These are phyloP conservation scores for Polypedilum vanderplanki DNA, from an alignment of 1,140 invertebrate species.

Conservation along the genomic window DNA sequence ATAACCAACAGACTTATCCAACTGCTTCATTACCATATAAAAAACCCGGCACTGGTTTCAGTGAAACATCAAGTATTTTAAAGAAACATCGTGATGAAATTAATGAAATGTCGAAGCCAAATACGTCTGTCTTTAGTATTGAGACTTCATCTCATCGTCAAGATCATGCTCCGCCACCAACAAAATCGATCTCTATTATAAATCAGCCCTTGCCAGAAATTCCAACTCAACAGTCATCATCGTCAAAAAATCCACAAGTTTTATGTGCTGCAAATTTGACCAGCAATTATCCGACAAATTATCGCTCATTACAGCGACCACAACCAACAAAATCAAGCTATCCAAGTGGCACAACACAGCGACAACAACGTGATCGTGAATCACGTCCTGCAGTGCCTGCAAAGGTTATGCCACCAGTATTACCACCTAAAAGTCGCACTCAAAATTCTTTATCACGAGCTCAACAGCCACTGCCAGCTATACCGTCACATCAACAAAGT, in stretches of 20 bases:
- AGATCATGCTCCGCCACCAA: not conserved
- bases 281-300: conserved; percentile 37
- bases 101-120: conserved; percentile 32
- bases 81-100: conserved; percentile 20
- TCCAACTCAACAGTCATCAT: conserved; percentile 39
- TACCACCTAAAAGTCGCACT: conserved; percentile 43
- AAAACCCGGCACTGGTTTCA: not conserved
- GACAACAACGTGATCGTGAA: conserved; percentile 31
- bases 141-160: conserved; percentile 33
- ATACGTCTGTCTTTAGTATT: conserved; percentile 42
- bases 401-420: conserved; percentile 39
- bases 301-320: conserved; percentile 41
- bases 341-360: conserved; percentile 34
- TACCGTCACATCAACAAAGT: conserved; percentile 35
- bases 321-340: conserved; percentile 25
- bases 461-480: conserved; percentile 37
- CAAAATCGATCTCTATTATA: conserved; percentile 37
- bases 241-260: conserved; percentile 37
- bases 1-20: conserved; percentile 33
- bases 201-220: conserved; percentile 44
- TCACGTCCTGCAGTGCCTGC: not conserved
- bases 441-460: conserved; percentile 35
- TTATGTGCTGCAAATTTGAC: conserved; percentile 41
- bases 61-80: conserved; percentile 29
- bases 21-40: conserved; percentile 35